Evolutionary conservation across 2,888 invertebrate species (phyloP).

Genomic region (Epistrophe eligans): DNA sequence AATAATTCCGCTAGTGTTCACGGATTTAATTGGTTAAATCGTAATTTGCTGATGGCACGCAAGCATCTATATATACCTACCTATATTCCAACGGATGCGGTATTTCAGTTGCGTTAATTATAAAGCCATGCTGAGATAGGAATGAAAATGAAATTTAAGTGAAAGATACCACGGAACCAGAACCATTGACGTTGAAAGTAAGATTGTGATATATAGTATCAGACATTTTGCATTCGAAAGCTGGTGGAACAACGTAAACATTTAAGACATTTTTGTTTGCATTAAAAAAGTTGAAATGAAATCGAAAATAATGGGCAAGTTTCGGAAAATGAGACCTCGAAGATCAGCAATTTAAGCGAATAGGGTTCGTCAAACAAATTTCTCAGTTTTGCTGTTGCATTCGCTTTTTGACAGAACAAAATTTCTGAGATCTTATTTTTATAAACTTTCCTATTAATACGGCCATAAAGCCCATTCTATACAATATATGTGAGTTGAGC

Average conservation of each 20-base stretch:
- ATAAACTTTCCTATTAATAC: too few species aligned
- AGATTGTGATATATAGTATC: neutral
- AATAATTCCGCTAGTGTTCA: constrained; percentile 31
- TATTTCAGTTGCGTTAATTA: constrained; percentile 41
- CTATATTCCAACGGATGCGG: constrained; percentile 20
- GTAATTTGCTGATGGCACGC: constrained; percentile 48
- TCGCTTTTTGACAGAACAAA: too few species aligned
- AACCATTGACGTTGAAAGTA: constrained; percentile 43
- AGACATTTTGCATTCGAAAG: constrained; percentile 6
- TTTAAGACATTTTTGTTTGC: neutral
- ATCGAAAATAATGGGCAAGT: too few species aligned
- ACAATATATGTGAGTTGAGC: too few species aligned
- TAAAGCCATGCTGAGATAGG: constrained; percentile 12
- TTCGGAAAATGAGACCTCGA: too few species aligned
- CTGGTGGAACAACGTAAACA: neutral
- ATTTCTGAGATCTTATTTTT: too few species aligned
- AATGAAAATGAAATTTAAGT: constrained; percentile 59
- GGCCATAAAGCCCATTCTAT: too few species aligned
- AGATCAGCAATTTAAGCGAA: too few species aligned
- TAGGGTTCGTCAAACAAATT: too few species aligned
- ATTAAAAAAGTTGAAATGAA: too few species aligned
- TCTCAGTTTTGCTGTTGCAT: too few species aligned
- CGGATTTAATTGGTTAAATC: constrained; percentile 51
- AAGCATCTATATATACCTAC: constrained; percentile 7
- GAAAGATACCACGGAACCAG: constrained; percentile 50